Base-by-base conservation (phyloP, 2,888 invertebrate species). In the Epinotia demarniana region DNA sequence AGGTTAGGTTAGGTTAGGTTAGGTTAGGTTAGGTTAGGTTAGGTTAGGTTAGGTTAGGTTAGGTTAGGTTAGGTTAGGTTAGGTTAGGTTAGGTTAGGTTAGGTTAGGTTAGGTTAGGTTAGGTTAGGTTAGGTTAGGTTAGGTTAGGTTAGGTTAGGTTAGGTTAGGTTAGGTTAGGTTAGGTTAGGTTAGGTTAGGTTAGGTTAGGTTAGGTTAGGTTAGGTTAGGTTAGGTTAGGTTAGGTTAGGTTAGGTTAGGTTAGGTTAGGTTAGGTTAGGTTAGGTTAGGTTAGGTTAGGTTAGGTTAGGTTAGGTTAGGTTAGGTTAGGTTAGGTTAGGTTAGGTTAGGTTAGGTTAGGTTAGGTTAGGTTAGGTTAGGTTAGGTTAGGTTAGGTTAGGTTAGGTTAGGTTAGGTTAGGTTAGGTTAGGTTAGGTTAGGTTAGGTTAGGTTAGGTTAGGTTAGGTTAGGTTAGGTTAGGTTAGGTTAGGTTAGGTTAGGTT, bases 221-320 rank as follows among this genome's bases (percentile, higher is more conserved):
- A 66, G 64, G 72, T 72, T 72, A 66, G 72, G 70, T 70, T 70
- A 70, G 70, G 70, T 70, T 70, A 66, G 64, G 72, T 64, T 72
- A 66, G 66, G 71, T 61, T 72, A 66, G 64, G 72, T 64, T 64
- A 66, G 72, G 72, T 72, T 72, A 66, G 72, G 72, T 72, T 72
- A 66, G 72, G 64, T 72, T 66, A 66, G 72, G 72, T 72, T 72
- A 66, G 72, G 72, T 72, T 72, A 66, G 72, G 72, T 72, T 64
- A 70, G 70, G 70, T 70, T 70, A 70, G 70, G 70, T 70, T 72
- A 66, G 72, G 72, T 72, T 72, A 72, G 72, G 72, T 72, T 72
- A 66, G 72, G 72, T 72, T 64, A 66, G 72, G 72, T 72, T 72
- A 62, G 61, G 61, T 62, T 62, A 66, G 66, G 66, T 66, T 66